These are phyloP conservation scores for Trypoxylus dichotomus DNA, from an alignment of 1,140 invertebrate genomes.

Conservation along the genomic window DNA sequence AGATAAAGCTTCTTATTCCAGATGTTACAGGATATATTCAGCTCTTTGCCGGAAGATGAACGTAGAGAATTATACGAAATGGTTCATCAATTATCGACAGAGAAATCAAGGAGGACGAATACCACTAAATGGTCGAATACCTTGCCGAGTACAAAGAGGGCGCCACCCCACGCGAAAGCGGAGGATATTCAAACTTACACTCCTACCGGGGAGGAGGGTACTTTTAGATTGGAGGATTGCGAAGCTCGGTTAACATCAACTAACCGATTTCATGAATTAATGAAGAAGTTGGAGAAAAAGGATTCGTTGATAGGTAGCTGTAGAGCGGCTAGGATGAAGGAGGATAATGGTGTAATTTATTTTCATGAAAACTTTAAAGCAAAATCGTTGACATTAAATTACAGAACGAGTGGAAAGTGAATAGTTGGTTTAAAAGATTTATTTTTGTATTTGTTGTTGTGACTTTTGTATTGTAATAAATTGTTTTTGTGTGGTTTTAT, in stretches of 20 bases:
- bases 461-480: background rate
- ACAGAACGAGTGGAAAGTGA: background rate
- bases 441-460: background rate
- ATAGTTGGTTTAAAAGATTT: background rate
- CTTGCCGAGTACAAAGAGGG: constrained; percentile 36
- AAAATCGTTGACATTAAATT: constrained; percentile 30
- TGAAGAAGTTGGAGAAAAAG: constrained; percentile 27
- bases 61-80: constrained; percentile 43
- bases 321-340: constrained; percentile 45
- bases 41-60: constrained; percentile 45
- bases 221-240: background rate
- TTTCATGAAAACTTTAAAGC: constrained; percentile 46
- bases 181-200: constrained; percentile 45
- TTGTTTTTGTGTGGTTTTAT: background rate
- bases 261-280: constrained; percentile 22
- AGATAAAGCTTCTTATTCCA: constrained; percentile 31
- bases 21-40: constrained; percentile 47
- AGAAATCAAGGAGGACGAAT: constrained; percentile 36
- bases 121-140: constrained; percentile 46
- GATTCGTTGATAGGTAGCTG: constrained; percentile 44
- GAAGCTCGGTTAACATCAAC: background rate
- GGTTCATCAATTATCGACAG: constrained; percentile 43
- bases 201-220: constrained; percentile 42
- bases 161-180: constrained; percentile 16
- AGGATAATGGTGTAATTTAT: constrained; percentile 45